phyloP scores from a whole-genome alignment of 2,888 invertebrate species.

The Teleogryllus oceanicus region DNA sequence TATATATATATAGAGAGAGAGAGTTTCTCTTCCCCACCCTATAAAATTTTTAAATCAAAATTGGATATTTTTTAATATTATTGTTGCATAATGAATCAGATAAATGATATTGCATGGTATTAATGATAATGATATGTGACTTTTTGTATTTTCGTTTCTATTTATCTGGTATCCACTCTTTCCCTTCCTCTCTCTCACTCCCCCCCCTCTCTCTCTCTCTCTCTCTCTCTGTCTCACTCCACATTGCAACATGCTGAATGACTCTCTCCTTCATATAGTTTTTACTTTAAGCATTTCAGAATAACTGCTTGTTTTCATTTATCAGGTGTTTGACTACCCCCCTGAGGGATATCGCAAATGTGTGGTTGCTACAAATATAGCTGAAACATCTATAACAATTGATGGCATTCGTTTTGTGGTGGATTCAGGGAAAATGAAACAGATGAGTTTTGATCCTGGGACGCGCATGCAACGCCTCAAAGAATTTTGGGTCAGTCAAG shows the following conservation, averaged over 20 bases:
- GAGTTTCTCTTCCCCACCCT: too few relatives aligned
- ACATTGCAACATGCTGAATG: neutral
- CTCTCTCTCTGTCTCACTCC: too few relatives aligned
- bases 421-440: constrained; percentile 95
- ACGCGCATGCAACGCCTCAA: constrained; percentile 87
- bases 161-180: too few relatives aligned
- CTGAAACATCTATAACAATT: constrained; percentile 97
- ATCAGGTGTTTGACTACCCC: constrained; percentile 86
- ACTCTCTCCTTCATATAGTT: neutral
- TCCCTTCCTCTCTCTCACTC: neutral
- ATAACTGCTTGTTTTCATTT: neutral
- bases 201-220: too few relatives aligned
- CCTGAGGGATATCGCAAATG: constrained; percentile 94
- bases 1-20: too few relatives aligned
- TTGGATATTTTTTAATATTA: too few relatives aligned
- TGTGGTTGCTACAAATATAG: constrained; percentile 96
- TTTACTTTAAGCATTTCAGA: too few relatives aligned
- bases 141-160: too few relatives aligned
- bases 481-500: constrained; percentile 96
- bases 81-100: too few relatives aligned
- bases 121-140: too few relatives aligned
- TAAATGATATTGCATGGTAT: too few relatives aligned
- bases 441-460: constrained; percentile 91
- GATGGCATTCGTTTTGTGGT: constrained; percentile 96
- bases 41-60: too few relatives aligned